Percentiles rank a stretch among this genome's conserved stretches.
phyloP scores from a whole-genome alignment of 2,113 vertebrate species.

The Pagrus major region DNA sequence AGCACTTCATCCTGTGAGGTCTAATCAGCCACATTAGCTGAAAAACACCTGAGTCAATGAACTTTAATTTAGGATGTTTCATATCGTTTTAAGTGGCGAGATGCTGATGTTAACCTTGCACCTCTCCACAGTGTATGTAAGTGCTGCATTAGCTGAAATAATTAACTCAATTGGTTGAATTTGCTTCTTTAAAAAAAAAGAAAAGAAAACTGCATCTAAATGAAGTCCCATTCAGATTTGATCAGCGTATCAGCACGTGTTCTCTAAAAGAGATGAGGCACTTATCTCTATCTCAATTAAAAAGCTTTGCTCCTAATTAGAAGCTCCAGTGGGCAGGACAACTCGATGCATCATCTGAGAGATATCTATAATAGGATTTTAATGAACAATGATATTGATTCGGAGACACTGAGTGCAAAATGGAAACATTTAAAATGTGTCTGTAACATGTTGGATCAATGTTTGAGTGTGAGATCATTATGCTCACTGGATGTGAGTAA shows the following conservation, averaged over 20 bases:
- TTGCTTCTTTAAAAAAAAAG: constrained; percentile 4
- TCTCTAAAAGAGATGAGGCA: not conserved
- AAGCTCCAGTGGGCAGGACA: constrained; percentile 33
- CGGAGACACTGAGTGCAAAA: not conserved
- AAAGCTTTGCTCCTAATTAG: constrained; percentile 46
- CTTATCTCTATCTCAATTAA: constrained; percentile 35
- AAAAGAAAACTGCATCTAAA: not conserved
- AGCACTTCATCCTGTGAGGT: not conserved
- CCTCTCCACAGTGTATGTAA: not conserved
- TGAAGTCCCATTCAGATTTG: constrained; percentile 17
- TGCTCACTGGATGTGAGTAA: not conserved
- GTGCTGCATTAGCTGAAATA: not conserved
- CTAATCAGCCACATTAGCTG: constrained; percentile 6
- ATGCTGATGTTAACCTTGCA: not conserved
- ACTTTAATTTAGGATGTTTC: not conserved
- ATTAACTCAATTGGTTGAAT: not conserved
- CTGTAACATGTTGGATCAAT: not conserved
- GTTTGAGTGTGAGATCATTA: not conserved
- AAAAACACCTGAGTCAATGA: not conserved
- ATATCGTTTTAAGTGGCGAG: not conserved
- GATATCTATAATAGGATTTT: constrained; percentile 35
- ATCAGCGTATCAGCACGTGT: not conserved
- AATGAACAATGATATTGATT: constrained; percentile 31
- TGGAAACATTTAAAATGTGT: not conserved
- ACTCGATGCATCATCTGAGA: not conserved